These are phyloP conservation scores for Brachyalestes nurse DNA, from an alignment of 2,797 vertebrate species.

Conservation along the genomic window DNA sequence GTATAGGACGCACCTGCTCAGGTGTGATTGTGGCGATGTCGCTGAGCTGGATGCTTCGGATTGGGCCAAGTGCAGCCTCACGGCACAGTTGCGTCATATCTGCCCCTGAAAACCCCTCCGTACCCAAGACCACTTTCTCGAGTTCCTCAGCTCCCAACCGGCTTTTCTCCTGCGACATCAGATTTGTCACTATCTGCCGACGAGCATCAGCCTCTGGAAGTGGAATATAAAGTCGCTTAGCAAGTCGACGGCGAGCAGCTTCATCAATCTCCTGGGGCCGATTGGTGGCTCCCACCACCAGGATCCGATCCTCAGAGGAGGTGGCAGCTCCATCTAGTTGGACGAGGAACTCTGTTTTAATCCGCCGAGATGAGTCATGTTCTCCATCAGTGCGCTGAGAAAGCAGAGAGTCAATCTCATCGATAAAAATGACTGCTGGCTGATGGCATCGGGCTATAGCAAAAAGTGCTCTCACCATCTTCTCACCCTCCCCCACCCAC, in stretches of 20 bases:
- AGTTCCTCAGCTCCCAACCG: slow-evolving; percentile 81
- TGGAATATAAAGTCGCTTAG: slow-evolving; percentile 93
- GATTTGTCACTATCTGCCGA: slow-evolving; percentile 84
- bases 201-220: slow-evolving; percentile 88
- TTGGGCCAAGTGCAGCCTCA: slow-evolving; percentile 95
- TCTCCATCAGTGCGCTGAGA: slow-evolving; percentile 95
- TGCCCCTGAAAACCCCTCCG: slow-evolving; percentile 91
- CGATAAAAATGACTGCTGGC: slow-evolving; percentile 96
- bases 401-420: slow-evolving; percentile 95
- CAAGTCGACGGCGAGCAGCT: slow-evolving; percentile 90
- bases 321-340: slow-evolving; percentile 94
- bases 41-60: slow-evolving; percentile 86
- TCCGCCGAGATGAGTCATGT: slow-evolving; percentile 93
- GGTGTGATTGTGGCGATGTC: slow-evolving; percentile 90
- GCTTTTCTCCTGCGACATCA: slow-evolving; percentile 88
- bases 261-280: slow-evolving; percentile 97
- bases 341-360: slow-evolving; percentile 97
- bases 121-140: slow-evolving; percentile 77
- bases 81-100: slow-evolving; percentile 96
- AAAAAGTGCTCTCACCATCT: slow-evolving; percentile 96
- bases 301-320: slow-evolving; percentile 91
- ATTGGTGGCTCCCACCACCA: slow-evolving; percentile 97
- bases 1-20: slow-evolving; percentile 90
- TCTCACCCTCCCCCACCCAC: slow-evolving; percentile 98
- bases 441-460: slow-evolving; percentile 93